Conservation (phyloP, 2,888 invertebrate species). For the Platerodrilus igneus region DNA sequence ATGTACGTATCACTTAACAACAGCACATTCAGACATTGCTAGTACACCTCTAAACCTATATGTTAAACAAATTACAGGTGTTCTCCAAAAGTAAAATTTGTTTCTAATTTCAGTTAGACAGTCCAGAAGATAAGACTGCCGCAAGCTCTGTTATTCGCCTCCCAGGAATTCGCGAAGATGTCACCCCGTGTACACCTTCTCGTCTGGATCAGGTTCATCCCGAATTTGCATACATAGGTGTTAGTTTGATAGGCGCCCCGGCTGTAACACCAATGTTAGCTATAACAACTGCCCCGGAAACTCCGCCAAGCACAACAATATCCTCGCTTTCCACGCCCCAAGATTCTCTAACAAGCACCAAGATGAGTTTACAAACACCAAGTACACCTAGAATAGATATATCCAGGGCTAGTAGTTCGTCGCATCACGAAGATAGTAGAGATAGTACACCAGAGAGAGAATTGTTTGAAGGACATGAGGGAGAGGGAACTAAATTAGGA, state of each 20-base stretch:
- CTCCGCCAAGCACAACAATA: conserved; percentile 35
- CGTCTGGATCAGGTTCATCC: conserved; percentile 17
- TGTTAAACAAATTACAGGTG: too few species aligned
- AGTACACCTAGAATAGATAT: conserved; percentile 83
- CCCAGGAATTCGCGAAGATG: conserved; percentile 55
- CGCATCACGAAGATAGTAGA: conserved; percentile 76
- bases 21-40: too few species aligned
- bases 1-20: conserved; percentile 53
- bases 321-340: conserved; percentile 35
- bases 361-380: conserved; percentile 55
- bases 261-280: conserved; percentile 32
- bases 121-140: conserved; percentile 52
- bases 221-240: conserved; percentile 37
- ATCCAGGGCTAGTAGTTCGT: conserved; percentile 83
- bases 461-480: conserved; percentile 49
- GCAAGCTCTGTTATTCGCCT: conserved; percentile 52
- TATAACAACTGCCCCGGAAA: conserved; percentile 23
- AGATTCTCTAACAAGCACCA: conserved; percentile 29
- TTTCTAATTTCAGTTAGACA: conserved; percentile 53
- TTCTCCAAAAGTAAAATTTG: too few species aligned
- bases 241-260: conserved; percentile 41
- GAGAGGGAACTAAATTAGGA: conserved; percentile 43
- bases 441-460: conserved; percentile 83
- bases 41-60: too few species aligned
- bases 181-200: conserved; percentile 39